phyloP scores from a whole-genome alignment of 2,797 vertebrate genomes.

The Chaetophractus vellerosus region DNA sequence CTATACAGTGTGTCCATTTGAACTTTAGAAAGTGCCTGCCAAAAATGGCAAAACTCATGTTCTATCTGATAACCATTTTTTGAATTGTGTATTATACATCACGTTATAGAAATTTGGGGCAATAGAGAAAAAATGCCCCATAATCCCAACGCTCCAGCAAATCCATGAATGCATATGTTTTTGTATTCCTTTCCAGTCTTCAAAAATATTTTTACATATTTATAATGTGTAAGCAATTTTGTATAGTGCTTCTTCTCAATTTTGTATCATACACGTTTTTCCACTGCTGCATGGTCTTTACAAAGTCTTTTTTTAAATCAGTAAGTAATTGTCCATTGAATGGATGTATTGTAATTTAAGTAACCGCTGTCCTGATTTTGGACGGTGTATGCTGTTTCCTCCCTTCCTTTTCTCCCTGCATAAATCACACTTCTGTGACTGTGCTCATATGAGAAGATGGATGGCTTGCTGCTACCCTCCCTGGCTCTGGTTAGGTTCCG shows the following conservation, averaged over 20 bases:
- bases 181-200: neutral
- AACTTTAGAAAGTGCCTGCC: neutral
- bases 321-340: neutral
- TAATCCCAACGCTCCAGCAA: neutral
- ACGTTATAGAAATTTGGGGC: neutral
- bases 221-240: neutral
- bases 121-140: neutral
- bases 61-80: neutral
- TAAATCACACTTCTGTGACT: neutral
- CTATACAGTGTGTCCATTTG: neutral
- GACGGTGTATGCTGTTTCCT: neutral
- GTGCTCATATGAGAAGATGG: neutral
- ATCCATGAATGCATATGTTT: neutral
- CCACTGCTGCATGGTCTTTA: neutral
- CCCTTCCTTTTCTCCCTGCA: fast-evolving
- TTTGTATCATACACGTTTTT: neutral
- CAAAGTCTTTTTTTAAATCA: neutral
- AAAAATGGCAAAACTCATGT: neutral
- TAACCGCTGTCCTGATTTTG: neutral
- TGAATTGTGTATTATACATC: neutral
- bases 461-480: neutral
- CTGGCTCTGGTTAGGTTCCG: neutral
- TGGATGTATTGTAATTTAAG: too few species aligned
- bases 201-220: neutral
- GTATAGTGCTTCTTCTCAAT: neutral